phyloP scores from a whole-genome alignment of 2,797 vertebrate genomes.

The Takifugu rubripes region DNA sequence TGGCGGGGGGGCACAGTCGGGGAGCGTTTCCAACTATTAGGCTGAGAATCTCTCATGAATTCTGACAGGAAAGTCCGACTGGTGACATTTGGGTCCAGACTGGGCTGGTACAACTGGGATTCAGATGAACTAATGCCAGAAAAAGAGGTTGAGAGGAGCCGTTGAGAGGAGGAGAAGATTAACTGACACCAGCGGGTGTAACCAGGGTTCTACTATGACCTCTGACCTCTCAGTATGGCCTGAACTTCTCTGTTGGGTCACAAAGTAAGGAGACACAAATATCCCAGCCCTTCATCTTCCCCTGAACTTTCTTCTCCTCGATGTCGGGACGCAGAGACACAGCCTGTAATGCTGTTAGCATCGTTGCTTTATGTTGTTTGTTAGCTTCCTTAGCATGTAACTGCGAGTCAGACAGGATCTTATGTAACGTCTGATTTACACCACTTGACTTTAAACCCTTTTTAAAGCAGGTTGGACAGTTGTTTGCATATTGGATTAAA shows the following conservation, averaged over 20 bases:
- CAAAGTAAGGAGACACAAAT: not conserved
- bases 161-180: not conserved
- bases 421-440: not conserved
- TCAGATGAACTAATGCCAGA: too few species aligned
- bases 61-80: too few species aligned
- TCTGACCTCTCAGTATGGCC: constrained; percentile 37
- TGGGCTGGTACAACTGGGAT: too few species aligned
- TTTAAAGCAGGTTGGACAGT: constrained; percentile 22
- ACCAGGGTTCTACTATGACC: constrained; percentile 28
- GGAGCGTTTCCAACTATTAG: too few species aligned
- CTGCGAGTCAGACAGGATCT: not conserved
- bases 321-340: too few species aligned
- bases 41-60: too few species aligned
- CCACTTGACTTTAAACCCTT: constrained; percentile 19
- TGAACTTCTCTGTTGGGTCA: not conserved
- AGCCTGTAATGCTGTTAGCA: not conserved
- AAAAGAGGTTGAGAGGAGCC: too few species aligned
- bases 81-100: too few species aligned
- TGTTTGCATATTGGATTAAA: constrained; percentile 45
- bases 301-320: not conserved
- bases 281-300: not conserved
- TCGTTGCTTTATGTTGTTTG: not conserved
- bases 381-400: not conserved
- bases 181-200: constrained; percentile 17
- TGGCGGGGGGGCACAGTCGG: too few species aligned